Base-by-base conservation (phyloP, 2,113 vertebrate species). In the Rhea pennata region DNA sequence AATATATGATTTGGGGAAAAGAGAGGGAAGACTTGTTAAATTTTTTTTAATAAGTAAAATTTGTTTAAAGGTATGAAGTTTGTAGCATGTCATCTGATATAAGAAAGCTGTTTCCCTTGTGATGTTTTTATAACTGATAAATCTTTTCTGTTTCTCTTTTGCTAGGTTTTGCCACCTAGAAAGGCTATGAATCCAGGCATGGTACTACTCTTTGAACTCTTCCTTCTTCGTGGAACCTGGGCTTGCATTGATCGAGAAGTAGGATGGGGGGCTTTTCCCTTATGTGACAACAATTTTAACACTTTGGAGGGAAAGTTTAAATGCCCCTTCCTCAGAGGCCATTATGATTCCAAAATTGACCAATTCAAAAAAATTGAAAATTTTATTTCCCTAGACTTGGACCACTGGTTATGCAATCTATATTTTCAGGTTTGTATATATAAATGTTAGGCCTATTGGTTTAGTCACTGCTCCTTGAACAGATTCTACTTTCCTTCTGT, bases 361-460 rank as follows among this genome's bases (percentile, higher is more conserved):
- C 96, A 97, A 91, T 99, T 99, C 97, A 95, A 91, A 92, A 98
- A 98, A 97, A 98, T 98, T 7, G 99, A 99, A 96, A 97, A 95
- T 24, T 92, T 98, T 85, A 98, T 99, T 92, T 98, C 98, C 58
- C 97, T 97, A 62, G 99, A 99, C 89, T 97, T 99, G 76, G 99
- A 99, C 96, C 98, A 98, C 87, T 99, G 99, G 99, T 95, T 99
- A 64, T 99, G 99, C 96, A 99, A 99, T 96, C 97, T 99, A 87
- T 99, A 99, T 97, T 99, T 99, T 94, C 98, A 99, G 99, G 99
- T 99, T 95, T 75, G 97, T 67, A 15, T 51, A 85, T 17, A 1
- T 14, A 72, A 81, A 62, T 76, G 79, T 4, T 87, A 81, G 26
- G 0, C 9, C 9, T 84, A 15, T 50, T 87, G 19, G 2, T 23